Base-by-base conservation (phyloP, 2,113 vertebrate species). In the Tapirus terrestris region DNA sequence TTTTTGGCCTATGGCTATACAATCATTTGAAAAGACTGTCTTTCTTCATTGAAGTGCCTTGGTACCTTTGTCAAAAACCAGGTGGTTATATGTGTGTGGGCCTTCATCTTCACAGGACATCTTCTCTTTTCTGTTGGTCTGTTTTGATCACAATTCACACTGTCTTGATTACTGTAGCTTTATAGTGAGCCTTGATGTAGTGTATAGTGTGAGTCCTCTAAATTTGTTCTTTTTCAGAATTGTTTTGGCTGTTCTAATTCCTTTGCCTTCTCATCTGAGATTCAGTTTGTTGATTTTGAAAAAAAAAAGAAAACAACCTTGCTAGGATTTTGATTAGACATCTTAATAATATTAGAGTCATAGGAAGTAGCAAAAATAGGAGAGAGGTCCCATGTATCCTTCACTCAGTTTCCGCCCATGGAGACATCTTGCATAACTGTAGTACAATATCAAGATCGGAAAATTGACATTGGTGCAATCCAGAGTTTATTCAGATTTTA, bases 401-500 rank as follows among this genome's bases (percentile, higher is more conserved):
- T 63, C 43, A 72, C 14, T 68, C 36, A 82, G 9, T 56, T 94
- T 89, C 67, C 58, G 25, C 60, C 20, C 60, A 2, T 72, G 63
- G 31, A 48, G 80, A 39, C 27, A 51, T 73, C 43, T 82, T 89
- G 16, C 20, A 27, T 81, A 81, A 63, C 45, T 89, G 13, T 61
- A 73, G 76, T 82, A 73, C 56, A 89, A n/a, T 82, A 65, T 61
- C 5, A 73, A 73, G 33, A 82, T 27, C 29, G 63, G 68, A 20
- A 89, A 89, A n/a, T 94, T 72, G 85, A 80, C 10, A 53, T 56
- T 73, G 27, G 65, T 82, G 67, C 45, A 81, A 56, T 73, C 21
- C 75, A 82, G 63, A 90, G 65, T 89, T 81, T 82, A n/a, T 82
- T 81, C 58, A 82, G 33, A 73, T 94, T 82, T 89, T 89, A 82